Percentiles rank a stretch among this genome's conserved stretches.
Conservation (phyloP, 2,113 vertebrate species). For the Dasyurus viverrinus region DNA sequence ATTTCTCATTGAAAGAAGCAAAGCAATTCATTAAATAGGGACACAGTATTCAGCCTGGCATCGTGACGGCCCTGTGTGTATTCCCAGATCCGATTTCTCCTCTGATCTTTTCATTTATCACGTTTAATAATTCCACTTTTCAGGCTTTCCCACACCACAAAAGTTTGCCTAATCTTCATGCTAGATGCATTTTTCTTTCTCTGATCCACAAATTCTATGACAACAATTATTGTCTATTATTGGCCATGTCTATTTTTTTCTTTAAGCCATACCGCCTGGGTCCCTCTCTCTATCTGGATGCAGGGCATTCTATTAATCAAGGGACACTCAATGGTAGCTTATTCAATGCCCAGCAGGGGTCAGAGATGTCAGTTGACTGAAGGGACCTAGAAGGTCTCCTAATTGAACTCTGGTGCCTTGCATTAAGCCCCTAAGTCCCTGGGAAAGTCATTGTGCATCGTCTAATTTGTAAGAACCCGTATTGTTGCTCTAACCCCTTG, state of each 20-base stretch:
- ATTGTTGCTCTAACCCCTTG: background rate
- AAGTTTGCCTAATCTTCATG: background rate
- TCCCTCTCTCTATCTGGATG: background rate
- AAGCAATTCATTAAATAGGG: background rate
- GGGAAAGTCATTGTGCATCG: background rate
- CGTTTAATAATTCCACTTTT: background rate
- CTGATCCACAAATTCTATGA: conserved; percentile 11
- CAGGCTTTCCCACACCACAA: background rate
- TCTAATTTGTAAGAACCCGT: background rate
- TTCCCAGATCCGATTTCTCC: background rate
- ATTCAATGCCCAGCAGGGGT: background rate
- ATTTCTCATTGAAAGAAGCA: background rate
- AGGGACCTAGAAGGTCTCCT: conserved; percentile 17
- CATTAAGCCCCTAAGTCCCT: conserved; percentile 4
- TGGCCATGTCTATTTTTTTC: background rate
- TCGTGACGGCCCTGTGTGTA: background rate
- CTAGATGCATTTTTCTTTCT: background rate
- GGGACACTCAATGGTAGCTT: background rate
- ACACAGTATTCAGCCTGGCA: background rate
- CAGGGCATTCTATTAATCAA: background rate
- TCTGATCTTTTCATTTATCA: background rate
- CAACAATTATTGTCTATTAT: background rate
- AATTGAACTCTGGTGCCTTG: conserved; percentile 42
- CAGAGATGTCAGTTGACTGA: background rate
- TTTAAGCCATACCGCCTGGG: conserved; percentile 2